Evolutionary conservation across 2,113 vertebrate genomes (phyloP), one percentile per base, ranked within the genome.

Genomic region (Illadopsis cleaveri): DNA sequence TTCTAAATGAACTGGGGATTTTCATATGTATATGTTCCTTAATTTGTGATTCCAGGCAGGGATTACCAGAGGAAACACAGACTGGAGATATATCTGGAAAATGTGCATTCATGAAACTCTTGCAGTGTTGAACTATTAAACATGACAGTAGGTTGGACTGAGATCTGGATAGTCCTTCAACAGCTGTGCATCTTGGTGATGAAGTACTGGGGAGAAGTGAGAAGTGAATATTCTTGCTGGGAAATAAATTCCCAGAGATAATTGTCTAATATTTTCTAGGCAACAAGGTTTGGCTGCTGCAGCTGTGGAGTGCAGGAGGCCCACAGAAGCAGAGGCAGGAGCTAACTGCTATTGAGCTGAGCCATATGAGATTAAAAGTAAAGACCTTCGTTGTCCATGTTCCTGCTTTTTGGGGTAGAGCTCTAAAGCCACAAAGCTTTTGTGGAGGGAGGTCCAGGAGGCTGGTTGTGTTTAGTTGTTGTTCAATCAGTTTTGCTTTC

Each of bases 91-190:
- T 76, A 84, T 88, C 86, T 89, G 88, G 76, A 90, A 86, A 92
- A 90, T 3, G 16, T 78, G 69, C 45, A 40, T 66, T 92, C 78
- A 58, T 65, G 76, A 77, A 93, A 78, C 61, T 75, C 80, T 79
- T 69, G 69, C 69, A 75, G 53, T 54, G 96, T 81, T 57, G 92
- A 93, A 64, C 88, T 94, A 96, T 95, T 92, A 90, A 96, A 96
- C 69, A 50, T 94, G 95, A 97, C 95, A 96, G 92, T 79, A 68
- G 95, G 68, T 82, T 97, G 96, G 95, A 92, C 82, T 15, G 86
- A 94, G 92, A 97, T 95, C 96, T 97, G 94, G 86, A 91, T 35
- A 96, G 92, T 33, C 96, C 92, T 97, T 96, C 96, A 96, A 94
- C 90, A 96, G 96, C 96, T 95, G 95, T 72, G 76, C 83, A 65